Base-by-base conservation (phyloP, 1,140 invertebrate genomes). In the Meloidogyne chitwoodi region DNA sequence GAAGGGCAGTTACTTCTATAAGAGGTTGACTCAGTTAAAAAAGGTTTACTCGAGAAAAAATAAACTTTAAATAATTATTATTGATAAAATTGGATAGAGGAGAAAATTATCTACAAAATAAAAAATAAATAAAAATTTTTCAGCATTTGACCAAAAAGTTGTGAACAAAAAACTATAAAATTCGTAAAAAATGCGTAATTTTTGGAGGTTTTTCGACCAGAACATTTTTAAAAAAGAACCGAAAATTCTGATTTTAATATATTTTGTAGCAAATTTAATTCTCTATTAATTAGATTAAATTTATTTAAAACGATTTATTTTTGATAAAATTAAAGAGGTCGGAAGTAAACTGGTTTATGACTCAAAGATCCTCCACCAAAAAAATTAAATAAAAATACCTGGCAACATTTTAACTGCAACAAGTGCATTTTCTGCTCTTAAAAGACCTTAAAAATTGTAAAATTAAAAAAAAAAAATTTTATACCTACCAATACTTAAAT, bases 361-460 rank as follows among this genome's bases (percentile, higher is more conserved):
- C 48, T 6, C n/a, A n/a, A 56, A n/a, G 19, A 14, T 4, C 4
- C 0, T 22, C 6, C 0, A 2, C 19, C n/a, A 16, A 4, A 56
- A n/a, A 22, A n/a, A n/a, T 56, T n/a, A 56, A 56, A 6, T n/a
- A 56, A n/a, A n/a, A 56, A 56, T 22, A 80, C 79, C 80, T 78
- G 88, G 85, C 41, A 89, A 77, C 85, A 88, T 87, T 81, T 89
- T 89, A 10, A 89, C 87, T n/a, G 88, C 88, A 38, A 89, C 88
- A 14, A 81, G 61, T 31, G 83, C 84, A 75, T 86, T 87, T 61
- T 86, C 86, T n/a, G 85, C 85, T 31, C 86, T 48, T 85, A 87
- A 84, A 24, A 87, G 71, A 81, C 82, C 72, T 87, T 80, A 63
- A 72, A 27, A 44, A 72, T 27, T n/a, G 4, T 29, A 44, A 19